Evolutionary conservation across 2,888 invertebrate species (phyloP), one percentile per base, ranked within the genome.

Genomic region (Cheilosia variabilis): DNA sequence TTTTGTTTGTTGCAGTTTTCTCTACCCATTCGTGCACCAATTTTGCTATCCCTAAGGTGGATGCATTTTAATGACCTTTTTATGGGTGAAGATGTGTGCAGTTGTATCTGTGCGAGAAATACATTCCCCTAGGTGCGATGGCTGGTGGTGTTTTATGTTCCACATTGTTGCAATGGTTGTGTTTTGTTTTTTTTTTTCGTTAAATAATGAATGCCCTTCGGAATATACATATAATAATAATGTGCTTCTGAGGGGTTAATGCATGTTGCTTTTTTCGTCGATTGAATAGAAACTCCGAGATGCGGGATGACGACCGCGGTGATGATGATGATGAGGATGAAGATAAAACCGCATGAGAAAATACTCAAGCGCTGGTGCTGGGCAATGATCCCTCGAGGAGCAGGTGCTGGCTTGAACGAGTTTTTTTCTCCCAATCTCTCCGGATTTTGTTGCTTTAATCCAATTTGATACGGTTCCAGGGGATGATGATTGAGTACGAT

Each of bases 11-110:
- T 63, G 63, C 63, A 60, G 69, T 66, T 80, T 68, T 52, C 68
- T 55, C 75, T 65, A 80, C 77, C 81, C 80, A 80, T 47, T 69
- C 76, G 76, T 68, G 68, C 52, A 84, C 76, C 71, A 81, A 81
- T 86, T 81, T 72, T 76, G 86, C 81, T 81, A 81, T 86, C 86
- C 86, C 81, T 81, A 57, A 86, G 86, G 86, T 86, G 81, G 80
- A 81, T 86, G 86, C 86, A 86, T 86, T 86, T 86, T 86, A 86
- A 86, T 86, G 86, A 86, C 81, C 86, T 81, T 72, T 79, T 82
- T 76, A 69, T 80, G 58, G 65, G 71, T 52, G 24, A 57, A 50
- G 37, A 34, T 34, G 24, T 58, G 17, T 53, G 60, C n/a, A 19
- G n/a, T 47, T 47, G 45, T 47, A 47, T 47, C 45, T 50, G 24